Conservation (phyloP, 92 coral and sea anemone species). For the Heteractis magnifica region DNA sequence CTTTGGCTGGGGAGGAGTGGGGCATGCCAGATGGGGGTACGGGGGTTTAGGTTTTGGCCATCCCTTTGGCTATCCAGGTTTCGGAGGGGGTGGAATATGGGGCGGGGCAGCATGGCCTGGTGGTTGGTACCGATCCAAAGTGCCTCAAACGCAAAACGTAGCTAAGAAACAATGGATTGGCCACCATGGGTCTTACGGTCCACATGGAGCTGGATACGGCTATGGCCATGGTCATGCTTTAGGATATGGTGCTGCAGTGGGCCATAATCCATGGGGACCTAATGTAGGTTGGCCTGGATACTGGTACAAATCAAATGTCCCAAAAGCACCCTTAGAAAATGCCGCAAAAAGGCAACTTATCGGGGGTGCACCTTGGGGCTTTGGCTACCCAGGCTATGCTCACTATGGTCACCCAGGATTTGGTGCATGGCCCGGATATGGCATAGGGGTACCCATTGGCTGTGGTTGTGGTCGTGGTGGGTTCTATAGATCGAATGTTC, state of each 20-base stretch:
- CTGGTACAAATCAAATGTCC: constrained; percentile 68
- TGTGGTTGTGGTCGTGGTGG: constrained; percentile 51
- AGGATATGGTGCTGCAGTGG: constrained; percentile 60
- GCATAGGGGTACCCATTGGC: constrained; percentile 45
- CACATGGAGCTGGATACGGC: constrained; percentile 42
- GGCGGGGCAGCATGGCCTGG: constrained; percentile 66
- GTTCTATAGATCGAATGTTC: constrained; percentile 60
- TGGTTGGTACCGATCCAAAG: constrained; percentile 57
- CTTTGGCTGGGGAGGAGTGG: constrained; percentile 60
- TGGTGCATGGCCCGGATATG: constrained; percentile 69
- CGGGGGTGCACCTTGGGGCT: constrained; percentile 64
- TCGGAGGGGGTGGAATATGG: constrained; percentile 62
- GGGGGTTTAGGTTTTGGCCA: constrained; percentile 33
- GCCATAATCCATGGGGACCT: constrained; percentile 62
- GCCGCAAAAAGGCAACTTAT: constrained; percentile 60
- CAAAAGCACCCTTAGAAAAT: constrained; percentile 20
- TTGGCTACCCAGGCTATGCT: constrained; percentile 85
- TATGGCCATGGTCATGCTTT: constrained; percentile 58
- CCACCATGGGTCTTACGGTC: constrained; percentile 34
- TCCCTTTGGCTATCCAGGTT: constrained; percentile 36
- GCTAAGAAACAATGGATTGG: constrained; percentile 51
- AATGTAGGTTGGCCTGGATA: constrained; percentile 85
- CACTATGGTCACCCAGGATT: constrained; percentile 80
- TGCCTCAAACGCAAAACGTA: constrained; percentile 41
- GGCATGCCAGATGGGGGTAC: constrained; percentile 47